Conservation (phyloP, 2,797 vertebrate genomes). For the Thalassophryne amazonica region DNA sequence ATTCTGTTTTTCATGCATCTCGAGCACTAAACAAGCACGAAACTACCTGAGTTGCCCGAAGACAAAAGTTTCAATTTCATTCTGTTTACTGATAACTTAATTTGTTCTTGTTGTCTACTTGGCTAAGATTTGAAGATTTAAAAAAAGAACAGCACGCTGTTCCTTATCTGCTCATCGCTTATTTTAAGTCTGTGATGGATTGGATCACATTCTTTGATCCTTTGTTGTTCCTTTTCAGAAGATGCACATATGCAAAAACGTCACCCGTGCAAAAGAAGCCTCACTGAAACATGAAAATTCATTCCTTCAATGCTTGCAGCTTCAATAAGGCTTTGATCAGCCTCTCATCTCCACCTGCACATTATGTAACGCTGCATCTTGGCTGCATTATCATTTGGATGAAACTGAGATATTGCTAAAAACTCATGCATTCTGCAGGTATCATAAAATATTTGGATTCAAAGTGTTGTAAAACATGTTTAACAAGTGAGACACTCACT, state of each 20-base stretch:
- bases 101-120: slow-evolving; percentile 41
- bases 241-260: neutral
- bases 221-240: slow-evolving; percentile 23
- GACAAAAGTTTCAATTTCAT: slow-evolving; percentile 46
- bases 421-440: too few relatives aligned
- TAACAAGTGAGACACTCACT: too few relatives aligned
- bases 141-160: neutral
- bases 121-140: slow-evolving; percentile 14
- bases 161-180: slow-evolving; percentile 1
- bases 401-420: neutral
- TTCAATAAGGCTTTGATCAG: neutral
- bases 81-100: slow-evolving; percentile 48
- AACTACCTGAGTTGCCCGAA: slow-evolving; percentile 45
- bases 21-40: slow-evolving; percentile 39
- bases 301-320: neutral
- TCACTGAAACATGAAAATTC: slow-evolving; percentile 4
- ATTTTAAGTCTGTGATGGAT: slow-evolving; percentile 16
- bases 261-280: neutral
- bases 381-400: too few relatives aligned
- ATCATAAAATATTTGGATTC: too few relatives aligned
- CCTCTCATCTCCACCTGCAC: neutral
- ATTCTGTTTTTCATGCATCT: slow-evolving; percentile 37
- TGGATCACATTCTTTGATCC: slow-evolving; percentile 19
- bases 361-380: too few relatives aligned
- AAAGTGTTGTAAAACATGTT: too few relatives aligned